Conservation (phyloP, 2,888 invertebrate species). For the Drosophila cognata region DNA sequence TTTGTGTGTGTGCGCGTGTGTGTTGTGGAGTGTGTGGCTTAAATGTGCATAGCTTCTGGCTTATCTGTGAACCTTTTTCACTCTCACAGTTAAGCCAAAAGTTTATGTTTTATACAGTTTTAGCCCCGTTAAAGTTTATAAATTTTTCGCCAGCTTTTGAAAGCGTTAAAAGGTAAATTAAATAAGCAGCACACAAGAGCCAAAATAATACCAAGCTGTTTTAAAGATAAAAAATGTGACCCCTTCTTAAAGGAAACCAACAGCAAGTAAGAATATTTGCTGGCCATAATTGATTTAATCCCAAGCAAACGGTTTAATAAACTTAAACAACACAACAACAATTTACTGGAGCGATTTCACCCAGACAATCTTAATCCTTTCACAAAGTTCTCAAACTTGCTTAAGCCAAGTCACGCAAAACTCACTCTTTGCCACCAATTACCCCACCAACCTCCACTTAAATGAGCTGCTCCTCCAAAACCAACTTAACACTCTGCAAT, state of each 20-base stretch:
- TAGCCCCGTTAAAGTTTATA: slow-evolving; percentile 5
- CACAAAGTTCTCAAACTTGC: background rate
- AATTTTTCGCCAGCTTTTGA: slow-evolving; percentile 22
- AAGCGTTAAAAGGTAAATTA: slow-evolving; percentile 25
- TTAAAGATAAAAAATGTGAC: background rate
- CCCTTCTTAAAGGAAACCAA: background rate
- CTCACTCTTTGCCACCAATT: background rate
- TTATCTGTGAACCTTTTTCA: slow-evolving; percentile 69
- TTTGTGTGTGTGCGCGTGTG: slow-evolving; percentile 16
- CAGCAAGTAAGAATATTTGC: background rate
- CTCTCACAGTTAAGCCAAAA: slow-evolving; percentile 62
- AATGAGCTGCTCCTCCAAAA: background rate
- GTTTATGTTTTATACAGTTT: slow-evolving; percentile 55
- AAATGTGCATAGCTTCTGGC: slow-evolving; percentile 60
- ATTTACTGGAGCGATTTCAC: background rate
- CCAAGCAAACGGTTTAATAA: background rate
- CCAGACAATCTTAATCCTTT: background rate
- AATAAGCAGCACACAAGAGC: slow-evolving; percentile 1
- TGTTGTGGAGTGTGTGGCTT: slow-evolving; percentile 44
- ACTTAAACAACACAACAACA: background rate
- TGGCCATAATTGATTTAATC: background rate
- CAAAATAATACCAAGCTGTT: background rate
- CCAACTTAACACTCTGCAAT: background rate
- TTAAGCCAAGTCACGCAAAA: background rate
- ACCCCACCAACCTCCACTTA: background rate